These are phyloP conservation scores for Ctenopoma multispine DNA, from an alignment of 2,797 vertebrate genomes.

Conservation along the genomic window DNA sequence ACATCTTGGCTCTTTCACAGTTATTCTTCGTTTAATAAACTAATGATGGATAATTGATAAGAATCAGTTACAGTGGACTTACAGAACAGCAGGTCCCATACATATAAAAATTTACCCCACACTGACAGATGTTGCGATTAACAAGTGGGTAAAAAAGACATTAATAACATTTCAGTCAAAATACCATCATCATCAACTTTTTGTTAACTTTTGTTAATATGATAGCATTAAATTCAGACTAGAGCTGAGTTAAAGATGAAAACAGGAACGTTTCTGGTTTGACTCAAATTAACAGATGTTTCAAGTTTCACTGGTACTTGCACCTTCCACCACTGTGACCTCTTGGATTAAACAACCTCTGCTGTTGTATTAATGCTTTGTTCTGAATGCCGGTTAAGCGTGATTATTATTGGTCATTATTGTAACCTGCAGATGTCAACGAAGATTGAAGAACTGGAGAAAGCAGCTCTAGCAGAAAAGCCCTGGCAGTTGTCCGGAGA, in stretches of 20 bases:
- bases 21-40: not conserved
- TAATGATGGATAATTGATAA: not conserved
- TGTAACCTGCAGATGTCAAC: conserved; percentile 87
- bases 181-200: no score
- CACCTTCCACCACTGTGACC: not conserved
- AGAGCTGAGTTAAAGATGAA: no score
- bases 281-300: not conserved
- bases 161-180: no score
- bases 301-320: not conserved
- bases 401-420: not conserved
- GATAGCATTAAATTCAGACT: no score
- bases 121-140: no score
- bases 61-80: not conserved
- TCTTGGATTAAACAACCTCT: not conserved
- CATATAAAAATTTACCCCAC: no score
- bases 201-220: no score
- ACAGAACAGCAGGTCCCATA: no score
- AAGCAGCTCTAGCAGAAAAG: conserved; percentile 88
- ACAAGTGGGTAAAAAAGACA: no score
- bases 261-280: no score
- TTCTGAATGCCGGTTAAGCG: not conserved
- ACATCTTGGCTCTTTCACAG: not conserved
- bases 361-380: not conserved
- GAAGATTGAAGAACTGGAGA: conserved; percentile 91
- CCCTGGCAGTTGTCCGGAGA: conserved; percentile 96